These are phyloP conservation scores for Heliconius erato DNA, from an alignment of 2,888 invertebrate species.

Conservation along the genomic window DNA sequence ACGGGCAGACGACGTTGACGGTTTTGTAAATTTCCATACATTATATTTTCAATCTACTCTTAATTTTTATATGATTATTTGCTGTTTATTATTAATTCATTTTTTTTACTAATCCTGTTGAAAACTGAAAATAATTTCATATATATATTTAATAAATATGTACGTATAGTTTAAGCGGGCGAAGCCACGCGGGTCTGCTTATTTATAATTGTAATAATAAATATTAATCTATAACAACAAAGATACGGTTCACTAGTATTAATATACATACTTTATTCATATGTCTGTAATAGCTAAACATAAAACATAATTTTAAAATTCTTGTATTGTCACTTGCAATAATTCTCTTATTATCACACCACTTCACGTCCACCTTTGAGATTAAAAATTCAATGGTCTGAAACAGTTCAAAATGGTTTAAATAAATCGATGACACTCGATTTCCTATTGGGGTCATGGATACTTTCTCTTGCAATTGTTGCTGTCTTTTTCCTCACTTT, in stretches of 20 bases:
- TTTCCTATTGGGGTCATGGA: constrained; percentile 35
- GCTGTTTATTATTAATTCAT: no score
- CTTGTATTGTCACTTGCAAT: not conserved
- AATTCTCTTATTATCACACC: constrained; percentile 24
- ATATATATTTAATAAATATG: no score
- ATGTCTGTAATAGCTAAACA: not conserved
- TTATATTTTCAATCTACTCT: no score
- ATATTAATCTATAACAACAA: not conserved
- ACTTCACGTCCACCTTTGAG: constrained; percentile 28
- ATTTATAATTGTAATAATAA: no score
- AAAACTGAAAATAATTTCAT: no score
- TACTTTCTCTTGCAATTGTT: constrained; percentile 30
- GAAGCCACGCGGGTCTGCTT: no score
- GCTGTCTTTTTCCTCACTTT: constrained; percentile 24
- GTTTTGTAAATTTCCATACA: no score
- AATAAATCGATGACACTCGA: constrained; percentile 36
- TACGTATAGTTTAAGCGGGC: no score
- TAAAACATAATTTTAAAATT: no score
- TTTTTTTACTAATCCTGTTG: no score
- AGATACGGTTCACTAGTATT: not conserved
- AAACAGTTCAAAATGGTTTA: constrained; percentile 29
- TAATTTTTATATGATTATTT: no score
- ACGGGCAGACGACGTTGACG: no score
- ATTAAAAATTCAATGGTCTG: constrained; percentile 32
- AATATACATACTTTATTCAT: not conserved